A percentile compares a stretch with the other conserved stretches of the same genome.
phyloP scores from a whole-genome alignment of 1,140 invertebrate species.

The Cotesia vestalis region DNA sequence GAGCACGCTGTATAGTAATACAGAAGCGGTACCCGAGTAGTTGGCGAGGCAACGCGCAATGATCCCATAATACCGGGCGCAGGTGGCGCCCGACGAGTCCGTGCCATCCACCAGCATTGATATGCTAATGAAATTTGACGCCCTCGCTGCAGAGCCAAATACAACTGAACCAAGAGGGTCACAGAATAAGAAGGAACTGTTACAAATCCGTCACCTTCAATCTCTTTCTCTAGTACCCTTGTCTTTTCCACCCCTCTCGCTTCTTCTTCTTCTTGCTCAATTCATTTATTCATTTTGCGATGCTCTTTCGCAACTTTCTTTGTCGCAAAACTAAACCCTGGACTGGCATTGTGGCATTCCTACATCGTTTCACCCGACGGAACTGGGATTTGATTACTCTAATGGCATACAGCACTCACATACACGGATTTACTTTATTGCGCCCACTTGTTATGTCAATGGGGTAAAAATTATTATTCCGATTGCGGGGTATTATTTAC shows the following conservation, averaged over 20 bases:
- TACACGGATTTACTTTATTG: neutral
- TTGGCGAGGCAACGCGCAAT: constrained; percentile 41
- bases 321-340: constrained; percentile 54
- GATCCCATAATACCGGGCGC: constrained; percentile 64
- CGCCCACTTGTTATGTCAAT: neutral
- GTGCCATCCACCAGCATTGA: constrained; percentile 65
- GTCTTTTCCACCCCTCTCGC: neutral
- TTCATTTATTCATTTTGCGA: constrained; percentile 1
- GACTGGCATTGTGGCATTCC: constrained; percentile 37
- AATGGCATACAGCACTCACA: constrained; percentile 47
- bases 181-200: constrained; percentile 17
- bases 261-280: neutral
- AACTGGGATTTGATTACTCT: constrained; percentile 58
- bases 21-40: neutral
- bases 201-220: constrained; percentile 16
- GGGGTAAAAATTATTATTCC: neutral
- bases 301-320: constrained; percentile 50
- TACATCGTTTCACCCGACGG: constrained; percentile 42
- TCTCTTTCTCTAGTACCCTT: constrained; percentile 10
- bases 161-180: neutral
- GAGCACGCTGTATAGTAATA: constrained; percentile 1
- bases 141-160: constrained; percentile 48
- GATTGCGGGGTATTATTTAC: neutral
- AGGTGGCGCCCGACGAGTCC: constrained; percentile 61
- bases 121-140: constrained; percentile 69